A percentile compares a stretch with the other conserved stretches of the same genome.
phyloP scores from a whole-genome alignment of 2,797 vertebrate genomes.

The Scarus forsteni region DNA sequence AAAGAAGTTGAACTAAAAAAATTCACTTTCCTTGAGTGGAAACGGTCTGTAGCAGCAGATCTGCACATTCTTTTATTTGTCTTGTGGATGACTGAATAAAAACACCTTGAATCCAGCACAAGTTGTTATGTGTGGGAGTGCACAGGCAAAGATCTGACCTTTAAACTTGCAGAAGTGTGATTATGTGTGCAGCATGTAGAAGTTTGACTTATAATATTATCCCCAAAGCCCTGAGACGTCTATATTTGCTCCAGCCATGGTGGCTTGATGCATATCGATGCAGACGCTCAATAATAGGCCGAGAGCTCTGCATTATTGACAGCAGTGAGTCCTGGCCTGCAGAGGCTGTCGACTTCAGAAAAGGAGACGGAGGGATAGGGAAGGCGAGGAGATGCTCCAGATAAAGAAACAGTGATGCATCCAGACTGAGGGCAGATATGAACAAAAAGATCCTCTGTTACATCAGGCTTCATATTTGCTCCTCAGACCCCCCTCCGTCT shows the following conservation, averaged over 20 bases:
- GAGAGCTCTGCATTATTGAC: constrained; percentile 62
- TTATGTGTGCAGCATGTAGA: constrained; percentile 5
- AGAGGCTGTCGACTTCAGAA: constrained; percentile 25
- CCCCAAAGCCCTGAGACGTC: constrained; percentile 32
- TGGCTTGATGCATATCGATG: constrained; percentile 63
- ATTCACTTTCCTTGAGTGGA: neutral
- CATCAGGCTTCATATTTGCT: constrained; percentile 29
- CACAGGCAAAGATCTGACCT: constrained; percentile 22
- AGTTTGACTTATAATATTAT: constrained; percentile 33
- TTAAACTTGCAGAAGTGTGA: constrained; percentile 25
- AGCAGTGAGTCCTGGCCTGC: constrained; percentile 32
- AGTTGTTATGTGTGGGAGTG: constrained; percentile 19
- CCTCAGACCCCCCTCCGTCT: neutral
- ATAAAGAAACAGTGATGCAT: constrained; percentile 20
- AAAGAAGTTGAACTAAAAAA: neutral
- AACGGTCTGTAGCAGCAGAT: neutral
- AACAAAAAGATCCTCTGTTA: constrained; percentile 32
- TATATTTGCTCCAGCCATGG: constrained; percentile 61
- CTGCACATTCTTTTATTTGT: constrained; percentile 1
- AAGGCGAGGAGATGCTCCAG: constrained; percentile 7
- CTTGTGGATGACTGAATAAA: constrained; percentile 8
- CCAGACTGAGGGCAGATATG: constrained; percentile 33
- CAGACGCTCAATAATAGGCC: constrained; percentile 60
- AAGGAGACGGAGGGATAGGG: constrained; percentile 22
- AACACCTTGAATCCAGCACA: constrained; percentile 24